Evolutionary conservation across 1,140 invertebrate species (phyloP).

Genomic region (Lysiphlebus fabarum): DNA sequence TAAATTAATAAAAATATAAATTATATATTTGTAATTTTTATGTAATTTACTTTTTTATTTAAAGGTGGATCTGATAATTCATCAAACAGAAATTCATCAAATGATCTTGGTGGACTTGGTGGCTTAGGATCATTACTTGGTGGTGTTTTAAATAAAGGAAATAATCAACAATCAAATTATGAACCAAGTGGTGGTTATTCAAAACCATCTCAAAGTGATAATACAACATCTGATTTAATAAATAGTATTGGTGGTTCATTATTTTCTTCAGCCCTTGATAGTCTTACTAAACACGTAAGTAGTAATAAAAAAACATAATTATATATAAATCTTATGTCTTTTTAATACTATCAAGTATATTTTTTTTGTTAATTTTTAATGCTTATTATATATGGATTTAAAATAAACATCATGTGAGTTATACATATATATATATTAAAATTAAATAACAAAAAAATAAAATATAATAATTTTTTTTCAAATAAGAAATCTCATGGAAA

Average conservation of each 20-base stretch:
- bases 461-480: slow-evolving; percentile 5
- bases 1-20: neutral
- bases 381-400: neutral
- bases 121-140: slow-evolving; percentile 45
- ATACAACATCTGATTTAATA: slow-evolving; percentile 36
- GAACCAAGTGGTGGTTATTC: slow-evolving; percentile 31
- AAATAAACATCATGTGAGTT: neutral
- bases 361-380: neutral
- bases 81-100: slow-evolving; percentile 5
- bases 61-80: slow-evolving; percentile 31
- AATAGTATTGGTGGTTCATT: slow-evolving; percentile 44
- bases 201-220: slow-evolving; percentile 23
- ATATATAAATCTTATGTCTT: neutral
- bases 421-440: neutral
- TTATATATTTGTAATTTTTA: neutral
- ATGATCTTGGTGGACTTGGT: slow-evolving; percentile 38
- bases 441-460: neutral
- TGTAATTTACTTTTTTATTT: slow-evolving; percentile 13
- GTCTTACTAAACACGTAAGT: slow-evolving; percentile 40
- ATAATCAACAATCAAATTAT: slow-evolving; percentile 35
- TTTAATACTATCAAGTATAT: neutral
- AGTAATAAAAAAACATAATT: slow-evolving; percentile 12
- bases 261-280: slow-evolving; percentile 45
- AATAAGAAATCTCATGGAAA: slow-evolving; percentile 32
- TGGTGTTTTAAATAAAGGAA: slow-evolving; percentile 42